phyloP scores from a whole-genome alignment of 2,113 vertebrate genomes.

The Cheirogaleus medius region DNA sequence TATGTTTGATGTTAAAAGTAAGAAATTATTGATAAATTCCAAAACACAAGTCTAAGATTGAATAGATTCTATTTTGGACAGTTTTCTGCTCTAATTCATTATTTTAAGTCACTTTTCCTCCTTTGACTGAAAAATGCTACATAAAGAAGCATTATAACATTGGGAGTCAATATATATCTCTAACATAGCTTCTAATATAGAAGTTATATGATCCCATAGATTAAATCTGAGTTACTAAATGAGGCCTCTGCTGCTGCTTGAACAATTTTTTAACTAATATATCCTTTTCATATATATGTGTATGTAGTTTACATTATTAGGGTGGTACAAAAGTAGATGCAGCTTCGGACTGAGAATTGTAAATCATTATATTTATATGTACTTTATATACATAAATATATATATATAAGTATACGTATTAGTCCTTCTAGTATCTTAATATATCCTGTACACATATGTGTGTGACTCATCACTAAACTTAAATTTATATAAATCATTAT shows the following conservation, averaged over 20 bases:
- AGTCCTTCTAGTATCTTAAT: not conserved
- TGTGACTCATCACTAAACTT: not conserved
- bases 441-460: not conserved
- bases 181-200: not conserved
- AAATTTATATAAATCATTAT: not conserved
- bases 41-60: not conserved
- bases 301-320: too few relatives aligned
- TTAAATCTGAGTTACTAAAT: not conserved
- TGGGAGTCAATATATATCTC: not conserved
- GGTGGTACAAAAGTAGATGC: too few relatives aligned
- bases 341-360: too few relatives aligned
- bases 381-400: not conserved
- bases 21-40: not conserved
- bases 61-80: not conserved
- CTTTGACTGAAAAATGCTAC: not conserved
- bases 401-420: not conserved
- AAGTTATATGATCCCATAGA: not conserved
- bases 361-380: too few relatives aligned
- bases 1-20: not conserved
- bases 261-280: not conserved
- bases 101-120: not conserved
- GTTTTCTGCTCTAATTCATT: not conserved
- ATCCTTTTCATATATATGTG: not conserved
- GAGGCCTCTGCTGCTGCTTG: not conserved
- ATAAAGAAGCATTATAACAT: not conserved